These are phyloP conservation scores for Actinernus sp. DNA, from an alignment of 92 coral and sea anemone species.

Conservation along the genomic window DNA sequence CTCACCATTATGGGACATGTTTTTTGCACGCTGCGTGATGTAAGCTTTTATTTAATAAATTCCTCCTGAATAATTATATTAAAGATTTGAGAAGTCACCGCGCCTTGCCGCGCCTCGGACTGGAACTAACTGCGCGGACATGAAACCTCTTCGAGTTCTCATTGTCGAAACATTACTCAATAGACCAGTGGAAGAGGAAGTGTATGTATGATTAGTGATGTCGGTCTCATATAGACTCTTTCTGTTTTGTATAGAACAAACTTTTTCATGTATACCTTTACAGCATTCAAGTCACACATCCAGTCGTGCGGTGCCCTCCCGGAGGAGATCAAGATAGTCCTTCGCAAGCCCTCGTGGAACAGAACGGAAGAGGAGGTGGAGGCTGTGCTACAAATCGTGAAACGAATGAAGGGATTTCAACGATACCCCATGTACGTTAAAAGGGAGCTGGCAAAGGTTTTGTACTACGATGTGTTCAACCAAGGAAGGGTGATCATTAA, in stretches of 20 bases:
- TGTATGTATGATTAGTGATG: no score
- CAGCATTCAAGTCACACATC: conserved; percentile 90
- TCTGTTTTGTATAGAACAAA: not conserved
- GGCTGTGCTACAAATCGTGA: conserved; percentile 79
- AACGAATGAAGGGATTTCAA: conserved; percentile 87
- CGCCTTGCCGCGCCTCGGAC: no score
- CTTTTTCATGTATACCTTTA: not conserved
- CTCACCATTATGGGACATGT: no score
- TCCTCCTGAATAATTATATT: no score
- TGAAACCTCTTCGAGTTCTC: no score
- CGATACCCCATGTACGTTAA: conserved; percentile 90
- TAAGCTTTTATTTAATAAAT: no score
- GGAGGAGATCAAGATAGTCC: conserved; percentile 56
- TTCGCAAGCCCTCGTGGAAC: conserved; percentile 71
- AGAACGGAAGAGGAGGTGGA: conserved; percentile 84
- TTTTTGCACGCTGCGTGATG: no score
- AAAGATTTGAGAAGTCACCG: no score
- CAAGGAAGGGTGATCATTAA: conserved; percentile 82
- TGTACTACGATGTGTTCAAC: conserved; percentile 78
- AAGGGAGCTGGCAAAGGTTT: conserved; percentile 86
- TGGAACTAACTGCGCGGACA: no score
- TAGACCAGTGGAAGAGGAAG: no score
- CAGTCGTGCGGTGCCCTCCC: conserved; percentile 89
- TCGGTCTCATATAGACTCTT: no score
- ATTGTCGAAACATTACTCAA: no score